Evolutionary conservation across 2,113 vertebrate genomes (phyloP), one percentile per base, ranked within the genome.

Genomic region (Notothenia coriiceps): DNA sequence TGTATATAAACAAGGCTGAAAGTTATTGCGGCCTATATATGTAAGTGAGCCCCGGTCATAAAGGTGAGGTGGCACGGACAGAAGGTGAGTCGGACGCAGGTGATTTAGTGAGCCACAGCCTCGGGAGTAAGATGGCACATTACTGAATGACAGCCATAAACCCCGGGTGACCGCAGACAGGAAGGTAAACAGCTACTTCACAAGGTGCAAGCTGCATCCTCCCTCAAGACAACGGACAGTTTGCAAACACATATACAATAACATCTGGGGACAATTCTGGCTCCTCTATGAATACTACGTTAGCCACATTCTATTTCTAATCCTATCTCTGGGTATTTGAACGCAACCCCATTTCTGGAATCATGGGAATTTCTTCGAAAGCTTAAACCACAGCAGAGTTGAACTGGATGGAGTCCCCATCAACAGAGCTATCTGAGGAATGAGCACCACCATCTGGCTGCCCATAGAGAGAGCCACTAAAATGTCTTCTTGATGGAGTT

Each of bases 401-500:
- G 10, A 20, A 7, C 65, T 35, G 50, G 15, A 54, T 20, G 17
- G 66, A 35, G 78, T 90, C 89, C 90, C 83, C 80, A 86, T 86
- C 92, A 90, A 89, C 88, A 43, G 50, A 92, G 81, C 60, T 85
- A 92, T 94, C 84, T 54, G 46, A 57, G 61, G 73, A 83, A 80
- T 84, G 86, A 92, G 93, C 91, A 90, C 92, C 90, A 90, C 92
- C 93, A 93, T 91, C 93, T 94, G 91, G 90, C 82, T 79, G 77
- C 67, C 67, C 70, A 15, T 49, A 82, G 77, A 79, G 64, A 80
- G 59, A 79, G 75, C 67, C 79, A 86, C 78, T 90, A 82, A 91
- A 92, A 86, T 84, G 71, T 63, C 50, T 67, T 65, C 15, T 79
- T 93, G 91, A 88, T 93, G 83, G 83, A 91, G 93, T 94, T 94